These are phyloP conservation scores for Trinectes maculatus DNA, from an alignment of 2,113 vertebrate species.

Conservation along the genomic window DNA sequence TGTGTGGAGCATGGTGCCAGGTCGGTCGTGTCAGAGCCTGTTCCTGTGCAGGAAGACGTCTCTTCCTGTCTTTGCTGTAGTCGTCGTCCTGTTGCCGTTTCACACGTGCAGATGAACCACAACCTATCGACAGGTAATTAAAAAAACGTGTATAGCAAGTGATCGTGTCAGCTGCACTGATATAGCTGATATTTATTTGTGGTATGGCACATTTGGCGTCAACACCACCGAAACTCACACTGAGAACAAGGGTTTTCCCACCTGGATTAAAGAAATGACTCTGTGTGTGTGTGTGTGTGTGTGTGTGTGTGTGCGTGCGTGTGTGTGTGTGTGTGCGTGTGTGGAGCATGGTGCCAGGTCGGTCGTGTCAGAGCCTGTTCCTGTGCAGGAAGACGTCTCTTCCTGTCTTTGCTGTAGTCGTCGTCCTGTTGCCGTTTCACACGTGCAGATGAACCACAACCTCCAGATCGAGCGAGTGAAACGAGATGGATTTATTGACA, in stretches of 20 bases:
- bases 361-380: conserved; percentile 64
- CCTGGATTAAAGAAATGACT: conserved; percentile 19
- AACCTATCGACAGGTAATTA: background rate
- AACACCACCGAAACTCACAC: too few relatives aligned
- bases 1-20: conserved; percentile 35
- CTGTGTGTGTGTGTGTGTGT: background rate
- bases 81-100: background rate
- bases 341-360: conserved; percentile 34
- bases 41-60: conserved; percentile 17
- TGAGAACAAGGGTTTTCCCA: conserved; percentile 19
- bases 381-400: conserved; percentile 12
- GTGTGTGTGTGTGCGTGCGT: background rate
- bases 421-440: background rate
- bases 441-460: background rate
- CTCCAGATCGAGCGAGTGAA: too few relatives aligned
- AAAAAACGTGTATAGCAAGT: background rate
- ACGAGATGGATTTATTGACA: too few relatives aligned
- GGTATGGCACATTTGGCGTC: too few relatives aligned
- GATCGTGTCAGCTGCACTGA: too few relatives aligned
- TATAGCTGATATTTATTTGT: too few relatives aligned
- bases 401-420: conserved; percentile 14
- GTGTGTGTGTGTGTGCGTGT: conserved; percentile 14
- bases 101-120: background rate
- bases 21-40: conserved; percentile 63
- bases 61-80: conserved; percentile 16